Percentiles rank a stretch among this genome's conserved stretches.
Conservation (phyloP, 2,888 invertebrate genomes). For the Melipona bicolor region DNA sequence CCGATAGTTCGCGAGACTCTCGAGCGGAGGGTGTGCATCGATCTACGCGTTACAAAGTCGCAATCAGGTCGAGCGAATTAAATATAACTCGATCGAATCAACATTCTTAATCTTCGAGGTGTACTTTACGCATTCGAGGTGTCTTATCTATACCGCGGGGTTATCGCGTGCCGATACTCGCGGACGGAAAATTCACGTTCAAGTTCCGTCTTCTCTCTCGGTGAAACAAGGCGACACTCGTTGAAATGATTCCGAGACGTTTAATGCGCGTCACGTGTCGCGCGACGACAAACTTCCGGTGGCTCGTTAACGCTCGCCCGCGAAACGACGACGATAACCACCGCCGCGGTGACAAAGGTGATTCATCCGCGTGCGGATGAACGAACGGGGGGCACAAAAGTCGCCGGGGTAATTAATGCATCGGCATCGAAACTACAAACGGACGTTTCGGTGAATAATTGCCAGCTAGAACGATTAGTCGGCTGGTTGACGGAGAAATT, state of each 20-base stretch:
- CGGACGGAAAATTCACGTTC: constrained; percentile 44
- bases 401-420: constrained; percentile 43
- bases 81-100: background rate
- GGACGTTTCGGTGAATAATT: constrained; percentile 19
- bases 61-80: background rate
- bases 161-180: constrained; percentile 32
- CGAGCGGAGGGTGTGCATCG: background rate
- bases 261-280: constrained; percentile 67
- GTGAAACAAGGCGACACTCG: constrained; percentile 62
- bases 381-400: constrained; percentile 22
- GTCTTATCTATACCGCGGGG: background rate
- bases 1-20: too few relatives aligned
- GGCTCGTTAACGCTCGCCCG: constrained; percentile 58
- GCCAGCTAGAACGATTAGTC: constrained; percentile 23
- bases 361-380: background rate
- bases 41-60: background rate
- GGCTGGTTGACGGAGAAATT: background rate
- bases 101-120: background rate
- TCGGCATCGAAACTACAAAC: constrained; percentile 6
- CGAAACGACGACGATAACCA: background rate
- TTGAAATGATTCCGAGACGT: constrained; percentile 73
- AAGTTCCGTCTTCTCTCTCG: constrained; percentile 34
- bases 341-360: constrained; percentile 13
- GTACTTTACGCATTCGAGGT: background rate
- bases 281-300: constrained; percentile 56